Base-by-base conservation (phyloP, 2,797 vertebrate species). In the Diceros bicornis region DNA sequence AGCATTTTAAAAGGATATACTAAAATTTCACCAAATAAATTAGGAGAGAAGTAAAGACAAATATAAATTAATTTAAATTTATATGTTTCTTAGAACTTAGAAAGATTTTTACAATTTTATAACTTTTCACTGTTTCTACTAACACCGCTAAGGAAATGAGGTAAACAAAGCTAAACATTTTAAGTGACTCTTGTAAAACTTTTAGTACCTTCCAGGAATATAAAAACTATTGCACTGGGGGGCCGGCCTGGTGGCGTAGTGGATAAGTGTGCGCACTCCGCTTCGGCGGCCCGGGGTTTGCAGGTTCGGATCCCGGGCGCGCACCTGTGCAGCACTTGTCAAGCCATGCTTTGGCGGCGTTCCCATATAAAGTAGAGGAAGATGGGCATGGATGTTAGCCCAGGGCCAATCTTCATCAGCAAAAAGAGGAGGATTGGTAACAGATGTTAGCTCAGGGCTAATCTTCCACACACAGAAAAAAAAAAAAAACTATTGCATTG, bases 21-120 rank as follows among this genome's bases (percentile, higher is more conserved):
- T 74, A 87, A 91, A 92, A 37, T 83, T 16, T 78, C 50, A 68
- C 3, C 34, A 27, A 85, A n/a, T 57, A 87, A 86, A 90, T 82
- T 41, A 59, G 34, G 29, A 91, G 37, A 23, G 32, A 84, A 47
- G 20, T 25, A 55, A 59, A 93, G 50, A 62, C 13, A 81, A 71
- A 16, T 23, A 59, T 27, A 25, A 77, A 62, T 88, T 68, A 21
- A 61, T 69, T 86, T 41, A 96, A 77, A 94, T 68, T 11, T 61
- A 50, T 25, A 8, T 55, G 11, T 50, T 68, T 74, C 41, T 94
- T 77, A 69, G 13, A 64, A 52, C 12, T 84, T 50, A 52, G 59
- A 64, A 69, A 82, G 52, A 74, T 52, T 34, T 83, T 84, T 69
- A 32, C 3, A 90, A 52, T 71, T 79, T 87, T 44, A 50, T 2